Evolutionary conservation across 2,888 invertebrate genomes (phyloP).

Genomic region (Tryphoninae sp.): DNA sequence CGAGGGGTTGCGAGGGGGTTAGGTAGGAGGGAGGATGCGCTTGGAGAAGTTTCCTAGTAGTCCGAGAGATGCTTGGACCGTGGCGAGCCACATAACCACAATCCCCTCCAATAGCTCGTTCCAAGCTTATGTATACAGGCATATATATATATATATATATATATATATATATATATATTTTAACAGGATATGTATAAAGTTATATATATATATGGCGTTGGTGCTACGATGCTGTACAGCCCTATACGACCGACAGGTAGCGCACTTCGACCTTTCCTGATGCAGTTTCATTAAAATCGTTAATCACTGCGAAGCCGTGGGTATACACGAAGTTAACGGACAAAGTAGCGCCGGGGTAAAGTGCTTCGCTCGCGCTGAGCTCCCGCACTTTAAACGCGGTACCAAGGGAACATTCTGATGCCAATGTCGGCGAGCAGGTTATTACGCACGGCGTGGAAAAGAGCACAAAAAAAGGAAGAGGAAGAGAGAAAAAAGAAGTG

Average conservation of each 20-base stretch:
- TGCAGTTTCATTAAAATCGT: conserved; percentile 57
- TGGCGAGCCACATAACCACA: conserved; percentile 37
- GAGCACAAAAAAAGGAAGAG: neutral
- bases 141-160: neutral
- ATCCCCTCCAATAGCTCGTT: conserved; percentile 19
- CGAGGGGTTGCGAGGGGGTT: neutral
- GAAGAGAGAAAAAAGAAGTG: neutral
- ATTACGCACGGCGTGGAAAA: conserved; percentile 17
- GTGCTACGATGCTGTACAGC: neutral
- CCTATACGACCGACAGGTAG: conserved; percentile 6
- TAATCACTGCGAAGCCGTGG: conserved; percentile 54
- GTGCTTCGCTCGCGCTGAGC: conserved; percentile 37
- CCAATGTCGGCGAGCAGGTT: conserved; percentile 15
- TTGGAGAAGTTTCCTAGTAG: conserved; percentile 74
- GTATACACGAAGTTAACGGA: conserved; percentile 55
- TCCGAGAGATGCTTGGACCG: conserved; percentile 23
- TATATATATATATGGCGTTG: conserved; percentile 1
- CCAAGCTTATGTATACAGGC: conserved; percentile 15
- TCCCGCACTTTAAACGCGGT: neutral
- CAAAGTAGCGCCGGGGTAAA: conserved; percentile 39
- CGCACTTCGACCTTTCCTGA: conserved; percentile 20
- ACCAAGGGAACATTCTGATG: conserved; percentile 16
- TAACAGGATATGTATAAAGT: too few relatives aligned
- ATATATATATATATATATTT: conserved; percentile 1
- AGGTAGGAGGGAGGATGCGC: conserved; percentile 56